Evolutionary conservation across 2,888 invertebrate species (phyloP).

Genomic region (Drosophila fungiperda): DNA sequence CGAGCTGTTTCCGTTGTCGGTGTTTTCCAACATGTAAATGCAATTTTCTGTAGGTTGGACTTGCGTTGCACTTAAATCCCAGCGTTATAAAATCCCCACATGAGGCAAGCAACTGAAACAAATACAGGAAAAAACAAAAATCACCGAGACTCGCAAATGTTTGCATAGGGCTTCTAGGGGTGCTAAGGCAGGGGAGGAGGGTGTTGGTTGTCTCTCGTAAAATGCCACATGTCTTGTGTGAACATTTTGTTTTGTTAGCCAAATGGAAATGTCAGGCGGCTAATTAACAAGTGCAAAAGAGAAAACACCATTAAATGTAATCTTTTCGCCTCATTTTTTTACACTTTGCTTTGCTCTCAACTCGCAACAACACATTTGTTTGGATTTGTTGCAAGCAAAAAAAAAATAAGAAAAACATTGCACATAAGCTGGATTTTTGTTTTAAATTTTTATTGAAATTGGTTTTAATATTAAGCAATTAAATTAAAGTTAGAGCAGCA

Average conservation of each 20-base stretch:
- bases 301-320: slow-evolving; percentile 10
- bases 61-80: slow-evolving; percentile 49
- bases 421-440: background rate
- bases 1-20: slow-evolving; percentile 29
- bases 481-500: background rate
- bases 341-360: background rate
- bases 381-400: background rate
- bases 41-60: slow-evolving; percentile 67
- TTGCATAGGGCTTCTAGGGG: slow-evolving; percentile 22
- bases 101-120: slow-evolving; percentile 1
- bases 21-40: slow-evolving; percentile 71
- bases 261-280: slow-evolving; percentile 45
- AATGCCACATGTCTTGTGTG: slow-evolving; percentile 65
- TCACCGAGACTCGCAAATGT: slow-evolving; percentile 44
- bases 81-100: slow-evolving; percentile 23
- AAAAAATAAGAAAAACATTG: background rate
- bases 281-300: slow-evolving; percentile 53
- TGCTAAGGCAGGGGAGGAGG: slow-evolving; percentile 1
- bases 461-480: background rate
- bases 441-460: background rate
- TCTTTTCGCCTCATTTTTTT: background rate
- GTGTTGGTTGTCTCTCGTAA: slow-evolving; percentile 20
- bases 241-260: slow-evolving; percentile 57
- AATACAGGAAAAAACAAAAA: background rate
- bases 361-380: slow-evolving; percentile 14